Evolutionary conservation across 2,113 vertebrate species (phyloP), one percentile per base, ranked within the genome.

Genomic region (Charina bottae): DNA sequence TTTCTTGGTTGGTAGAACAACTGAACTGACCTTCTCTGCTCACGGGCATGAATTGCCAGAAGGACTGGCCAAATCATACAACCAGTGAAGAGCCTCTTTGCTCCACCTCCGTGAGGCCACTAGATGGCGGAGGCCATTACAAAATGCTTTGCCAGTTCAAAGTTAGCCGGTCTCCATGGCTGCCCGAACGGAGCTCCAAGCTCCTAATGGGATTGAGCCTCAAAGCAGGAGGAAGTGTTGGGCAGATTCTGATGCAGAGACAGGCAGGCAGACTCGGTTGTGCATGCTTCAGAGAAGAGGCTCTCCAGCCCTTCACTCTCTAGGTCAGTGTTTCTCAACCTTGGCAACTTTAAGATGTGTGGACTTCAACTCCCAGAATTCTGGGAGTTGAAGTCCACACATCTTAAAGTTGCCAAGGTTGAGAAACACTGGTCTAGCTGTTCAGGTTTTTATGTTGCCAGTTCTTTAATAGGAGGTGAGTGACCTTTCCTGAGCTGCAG

Each of bases 91-190:
- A 11, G 46, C n/a, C 6, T 64, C 68, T 89, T 64, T 0, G 96
- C 92, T 95, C 88, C 95, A 90, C 90, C 95, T 54, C 91, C 0
- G 28, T 93, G 93, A 94, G 92, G 37, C 97, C 97, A 84, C 97
- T 97, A 97, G 97, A 94, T 97, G 97, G 97, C 97, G 96, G 93
- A 95, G 96, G 96, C 83, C 95, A 95, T 94, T 96, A 95, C 94
- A 94, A 96, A 97, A 97, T 96, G 85, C 1, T 68, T 2, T 42
- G 7, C 64, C 2, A 37, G 28, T 37, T 55, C 4, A 49, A 13
- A 17, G 42, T n/a, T 58, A 24, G 24, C 26, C 42, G 13, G 2
- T n/a, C 21, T 2, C 5, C 2, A 17, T 0, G 15, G 53, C 33
- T 19, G 62, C 62, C 19, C 0, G 11, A 19, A 26, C 0, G 26